Base-by-base conservation (phyloP, 1,140 invertebrate species). In the Phortica variegata region DNA sequence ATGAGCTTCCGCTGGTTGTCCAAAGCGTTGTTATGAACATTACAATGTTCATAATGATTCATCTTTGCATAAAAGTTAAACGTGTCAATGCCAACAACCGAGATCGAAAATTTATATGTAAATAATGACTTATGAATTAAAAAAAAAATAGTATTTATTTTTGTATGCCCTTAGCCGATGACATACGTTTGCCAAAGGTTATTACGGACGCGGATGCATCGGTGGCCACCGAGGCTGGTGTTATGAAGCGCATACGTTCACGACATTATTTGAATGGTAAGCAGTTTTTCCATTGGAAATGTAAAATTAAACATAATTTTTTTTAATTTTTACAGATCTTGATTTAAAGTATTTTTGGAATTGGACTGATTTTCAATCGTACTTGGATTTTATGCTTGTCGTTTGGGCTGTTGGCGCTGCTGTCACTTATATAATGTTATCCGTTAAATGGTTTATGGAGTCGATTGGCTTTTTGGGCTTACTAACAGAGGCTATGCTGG, bases 301-400 rank as follows among this genome's bases (percentile, higher is more conserved):
- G n/a, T n/a, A n/a, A n/a, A n/a, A n/a, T n/a, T n/a, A n/a, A n/a
- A n/a, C n/a, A n/a, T n/a, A 18, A 23, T 17, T 15, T 16, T 58
- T 56, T 45, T 8, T 15, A 55, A 59, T 68, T 79, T 75, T 65
- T 39, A 0, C 79, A 95, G 92, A 95, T 84, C 89, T 95, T 78
- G 89, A 95, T 70, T 80, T 82, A 61, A 87, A 86, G 66, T 89
- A 91, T 79, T 99, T 99, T 83, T 99, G 97, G 97, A 89, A 91
- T 71, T 99, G 97, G 97, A 97, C 94, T 48, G 95, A 98, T 79
- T 97, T 98, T 75, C 87, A 90, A 73, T 97, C 94, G 36, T 99
- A 98, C 68, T 65, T 98, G 50, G 89, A 97, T 70, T 98, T 94
- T 73, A 87, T 96, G 79, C 77, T 91, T 38, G 80, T 90, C 2